phyloP scores from a whole-genome alignment of 1,140 invertebrate genomes.

The Eupeodes corollae region DNA sequence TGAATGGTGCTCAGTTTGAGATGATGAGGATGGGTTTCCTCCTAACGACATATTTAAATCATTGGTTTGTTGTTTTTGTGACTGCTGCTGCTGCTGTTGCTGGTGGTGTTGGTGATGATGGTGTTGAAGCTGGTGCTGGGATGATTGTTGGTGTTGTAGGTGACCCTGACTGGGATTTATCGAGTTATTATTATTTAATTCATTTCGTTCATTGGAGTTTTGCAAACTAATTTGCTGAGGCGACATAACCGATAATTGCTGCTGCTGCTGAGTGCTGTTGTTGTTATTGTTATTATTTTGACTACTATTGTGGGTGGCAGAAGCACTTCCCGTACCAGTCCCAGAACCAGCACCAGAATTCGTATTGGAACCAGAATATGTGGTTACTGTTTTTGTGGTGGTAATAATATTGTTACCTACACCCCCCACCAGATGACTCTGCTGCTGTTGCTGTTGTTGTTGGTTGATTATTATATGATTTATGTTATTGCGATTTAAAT shows the following conservation, averaged over 20 bases:
- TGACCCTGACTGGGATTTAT: not conserved
- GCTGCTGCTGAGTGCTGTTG: constrained; percentile 28
- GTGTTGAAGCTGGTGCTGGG: constrained; percentile 6
- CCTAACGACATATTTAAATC: constrained; percentile 15
- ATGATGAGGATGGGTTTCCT: constrained; percentile 14
- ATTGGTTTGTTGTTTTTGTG: not conserved
- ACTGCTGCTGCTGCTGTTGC: not conserved
- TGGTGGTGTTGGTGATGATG: constrained; percentile 6
- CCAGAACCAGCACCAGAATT: not conserved
- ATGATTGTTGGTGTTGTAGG: not conserved
- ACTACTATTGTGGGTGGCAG: not conserved
- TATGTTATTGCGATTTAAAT: constrained; percentile 29
- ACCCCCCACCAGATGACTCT: no score
- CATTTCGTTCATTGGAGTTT: not conserved
- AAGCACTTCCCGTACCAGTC: no score
- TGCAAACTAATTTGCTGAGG: not conserved
- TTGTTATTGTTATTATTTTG: constrained; percentile 27
- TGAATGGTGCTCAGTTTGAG: constrained; percentile 12
- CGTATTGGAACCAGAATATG: not conserved
- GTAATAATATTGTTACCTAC: not conserved
- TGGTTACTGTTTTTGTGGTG: constrained; percentile 3
- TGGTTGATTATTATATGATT: constrained; percentile 12
- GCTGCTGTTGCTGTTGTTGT: constrained; percentile 11
- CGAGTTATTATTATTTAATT: no score
- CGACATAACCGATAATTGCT: not conserved